Percentiles rank a stretch among this genome's conserved stretches.
phyloP scores from a whole-genome alignment of 2,113 vertebrate genomes.

The Lamprotornis superbus region DNA sequence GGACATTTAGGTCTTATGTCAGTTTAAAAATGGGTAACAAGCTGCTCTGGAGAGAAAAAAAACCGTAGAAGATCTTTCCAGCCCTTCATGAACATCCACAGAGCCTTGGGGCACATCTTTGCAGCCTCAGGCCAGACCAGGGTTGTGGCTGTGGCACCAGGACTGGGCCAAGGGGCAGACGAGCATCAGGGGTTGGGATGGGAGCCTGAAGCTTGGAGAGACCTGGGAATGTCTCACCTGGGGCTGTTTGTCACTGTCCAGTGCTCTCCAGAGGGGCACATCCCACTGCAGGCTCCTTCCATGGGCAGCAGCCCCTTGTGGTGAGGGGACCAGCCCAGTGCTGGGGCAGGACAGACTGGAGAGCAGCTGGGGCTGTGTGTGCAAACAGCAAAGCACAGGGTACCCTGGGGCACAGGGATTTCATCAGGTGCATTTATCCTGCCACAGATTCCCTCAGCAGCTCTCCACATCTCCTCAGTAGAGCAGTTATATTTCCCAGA shows the following conservation, averaged over 20 bases:
- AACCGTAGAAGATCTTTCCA: background rate
- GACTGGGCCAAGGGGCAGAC: background rate
- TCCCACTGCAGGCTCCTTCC: background rate
- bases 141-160: background rate
- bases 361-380: background rate
- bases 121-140: background rate
- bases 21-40: background rate
- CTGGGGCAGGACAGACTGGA: background rate
- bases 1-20: background rate
- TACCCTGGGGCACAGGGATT: background rate
- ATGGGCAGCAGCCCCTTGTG: background rate
- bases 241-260: background rate
- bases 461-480: background rate
- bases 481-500: background rate
- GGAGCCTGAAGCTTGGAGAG: background rate
- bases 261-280: fast-evolving
- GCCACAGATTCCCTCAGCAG: background rate
- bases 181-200: background rate
- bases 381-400: background rate
- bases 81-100: background rate
- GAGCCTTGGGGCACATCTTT: background rate
- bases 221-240: fast-evolving
- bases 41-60: background rate
- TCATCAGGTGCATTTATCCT: background rate
- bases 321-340: background rate